Evolutionary conservation across 2,113 vertebrate species (phyloP), one percentile per base, ranked within the genome.

Genomic region (Engraulis encrasicolus): DNA sequence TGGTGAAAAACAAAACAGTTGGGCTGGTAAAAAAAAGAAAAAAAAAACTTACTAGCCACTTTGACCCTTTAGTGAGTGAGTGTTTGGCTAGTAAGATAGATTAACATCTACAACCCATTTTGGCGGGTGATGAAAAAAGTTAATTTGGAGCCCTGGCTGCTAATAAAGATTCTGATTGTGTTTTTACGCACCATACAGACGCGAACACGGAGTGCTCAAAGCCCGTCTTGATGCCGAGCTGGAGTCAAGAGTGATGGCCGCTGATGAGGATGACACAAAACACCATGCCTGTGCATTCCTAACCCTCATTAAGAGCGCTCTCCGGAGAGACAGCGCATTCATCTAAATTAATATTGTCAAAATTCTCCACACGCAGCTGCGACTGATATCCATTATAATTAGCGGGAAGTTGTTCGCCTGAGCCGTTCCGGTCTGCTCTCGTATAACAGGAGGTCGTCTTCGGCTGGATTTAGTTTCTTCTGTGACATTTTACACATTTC

Each of bases 321-420:
- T 84, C 86, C 71, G 77, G 81, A 79, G 83, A 49, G 78, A 78
- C 37, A 83, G 50, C 6, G 79, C 85, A 86, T 85, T 88, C 31
- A 86, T 86, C 83, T 88, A 82, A 88, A 79, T 86, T 86, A 86
- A 82, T 86, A 84, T 81, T 86, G 86, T 88, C 87, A 88, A 83
- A 86, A 86, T 79, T 37, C 80, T 83, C 78, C 58, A 83, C 87
- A 85, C 78, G 36, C 49, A 66, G 61, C 84, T 50, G 66, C 81
- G 83, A 52, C 14, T 81, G 83, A 82, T 86, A 88, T 83, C 81
- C 85, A 86, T 40, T 74, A 85, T 83, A 88, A 86, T 86, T 86
- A 86, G 82, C 66, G 78, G 49, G 81, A 86, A 88, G 83, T 79
- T 83, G 80, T 83, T 81, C 37, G 81, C 52, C 66, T 84, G 50